Evolutionary conservation across 1,140 invertebrate genomes (phyloP), one percentile per base, ranked within the genome.

Genomic region (Zaprionus ghesquierei): DNA sequence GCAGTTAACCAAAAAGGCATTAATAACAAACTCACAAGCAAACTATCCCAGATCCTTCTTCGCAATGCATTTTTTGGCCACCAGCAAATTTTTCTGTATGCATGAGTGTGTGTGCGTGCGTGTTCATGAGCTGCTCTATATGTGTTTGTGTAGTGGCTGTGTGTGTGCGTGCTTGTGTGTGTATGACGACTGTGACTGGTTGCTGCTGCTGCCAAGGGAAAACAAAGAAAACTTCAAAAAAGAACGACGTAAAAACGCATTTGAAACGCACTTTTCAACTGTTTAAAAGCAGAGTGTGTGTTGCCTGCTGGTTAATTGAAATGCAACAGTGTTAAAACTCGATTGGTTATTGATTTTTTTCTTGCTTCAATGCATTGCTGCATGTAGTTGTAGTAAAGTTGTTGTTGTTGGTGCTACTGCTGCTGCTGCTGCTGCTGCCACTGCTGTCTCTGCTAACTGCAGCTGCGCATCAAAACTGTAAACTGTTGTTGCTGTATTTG

Each of bases 181-280:
- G 76, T 63, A 70, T 82, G 80, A 71, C 60, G 63, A 84, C 76
- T 81, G 82, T 81, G 82, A 86, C 81, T 86, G 82, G 65, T 64
- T 82, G 81, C 51, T 63, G 58, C 41, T 59, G 51, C 46, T 74
- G 69, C 33, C 53, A 55, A 74, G 77, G 84, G 84, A 89, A 89
- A 89, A 89, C 84, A 89, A 89, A 89, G 84, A 89, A 89, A 89
- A 89, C 85, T 89, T 89, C 69, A 89, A 69, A 87, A 86, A 87
- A 77, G 76, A 74, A 87, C 84, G 85, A 84, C 84, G 84, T 89
- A 89, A 89, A 85, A 89, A 73, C 58, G 64, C 46, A 61, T 64
- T 68, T 69, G 35, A 69, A 73, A 77, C 73, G 79, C 70, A 87
- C 72, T 81, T 77, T 12, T 33, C 46, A 61, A 61, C 15, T 55